These are phyloP conservation scores for Dromius quadrimaculatus DNA, from an alignment of 2,888 invertebrate species.

Conservation along the genomic window DNA sequence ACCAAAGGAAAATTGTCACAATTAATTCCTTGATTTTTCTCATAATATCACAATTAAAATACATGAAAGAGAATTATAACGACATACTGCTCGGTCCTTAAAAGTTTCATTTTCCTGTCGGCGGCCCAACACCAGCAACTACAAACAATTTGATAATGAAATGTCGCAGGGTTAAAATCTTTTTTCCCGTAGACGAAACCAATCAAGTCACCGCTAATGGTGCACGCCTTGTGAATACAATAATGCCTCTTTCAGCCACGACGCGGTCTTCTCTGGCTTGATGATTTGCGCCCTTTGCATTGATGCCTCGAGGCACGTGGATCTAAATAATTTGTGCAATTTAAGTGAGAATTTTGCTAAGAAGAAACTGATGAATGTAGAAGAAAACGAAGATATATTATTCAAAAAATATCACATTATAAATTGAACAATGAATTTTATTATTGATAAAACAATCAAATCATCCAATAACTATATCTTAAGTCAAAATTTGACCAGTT, in stretches of 20 bases:
- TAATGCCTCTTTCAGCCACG: conserved; percentile 14
- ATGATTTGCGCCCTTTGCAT: conserved; percentile 22
- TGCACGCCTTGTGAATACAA: conserved; percentile 29
- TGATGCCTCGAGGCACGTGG: conserved; percentile 2
- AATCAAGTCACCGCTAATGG: conserved; percentile 38
- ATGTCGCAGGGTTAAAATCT: conserved; percentile 54
- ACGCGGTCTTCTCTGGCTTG: background rate
- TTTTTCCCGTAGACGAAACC: conserved; percentile 42
- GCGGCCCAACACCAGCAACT: background rate
- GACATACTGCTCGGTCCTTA: background rate
- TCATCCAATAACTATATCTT: too few relatives aligned
- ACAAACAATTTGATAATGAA: conserved; percentile 58
- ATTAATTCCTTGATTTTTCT: background rate
- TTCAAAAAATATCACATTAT: too few relatives aligned
- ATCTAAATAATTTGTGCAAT: conserved; percentile 8
- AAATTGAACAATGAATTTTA: too few relatives aligned
- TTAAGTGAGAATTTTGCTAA: background rate
- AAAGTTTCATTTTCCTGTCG: background rate
- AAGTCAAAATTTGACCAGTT: too few relatives aligned
- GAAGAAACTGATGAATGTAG: background rate
- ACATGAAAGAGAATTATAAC: too few relatives aligned
- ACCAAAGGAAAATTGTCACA: background rate
- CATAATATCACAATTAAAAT: background rate
- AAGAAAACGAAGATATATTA: background rate
- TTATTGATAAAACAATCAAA: too few relatives aligned